phyloP scores from a whole-genome alignment of 2,113 vertebrate genomes.

The Pachypanchax playfairii region DNA sequence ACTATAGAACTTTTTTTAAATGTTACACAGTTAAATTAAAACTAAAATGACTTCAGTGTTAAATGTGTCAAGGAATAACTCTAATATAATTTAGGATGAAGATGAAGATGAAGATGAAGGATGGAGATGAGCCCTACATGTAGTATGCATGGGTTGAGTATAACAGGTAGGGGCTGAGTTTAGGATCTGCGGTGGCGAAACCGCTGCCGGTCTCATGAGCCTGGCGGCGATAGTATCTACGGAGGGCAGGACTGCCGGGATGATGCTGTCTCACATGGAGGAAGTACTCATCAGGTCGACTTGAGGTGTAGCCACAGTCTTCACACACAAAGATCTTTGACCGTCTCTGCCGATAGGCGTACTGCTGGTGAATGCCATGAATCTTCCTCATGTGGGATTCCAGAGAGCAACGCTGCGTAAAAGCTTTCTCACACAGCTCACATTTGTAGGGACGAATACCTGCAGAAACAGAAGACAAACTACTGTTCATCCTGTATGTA shows the following conservation, averaged over 20 bases:
- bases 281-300: slow-evolving; percentile 80
- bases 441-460: slow-evolving; percentile 90
- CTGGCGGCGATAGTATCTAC: slow-evolving; percentile 77
- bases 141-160: slow-evolving; percentile 73
- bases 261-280: slow-evolving; percentile 82
- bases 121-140: slow-evolving; percentile 48
- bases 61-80: no score
- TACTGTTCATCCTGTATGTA: no score
- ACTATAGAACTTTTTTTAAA: no score
- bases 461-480: slow-evolving; percentile 48
- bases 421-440: slow-evolving; percentile 87
- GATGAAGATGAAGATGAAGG: no score
- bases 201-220: slow-evolving; percentile 63
- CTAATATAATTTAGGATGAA: no score
- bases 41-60: no score
- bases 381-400: slow-evolving; percentile 91
- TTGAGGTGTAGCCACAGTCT: slow-evolving; percentile 88
- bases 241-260: slow-evolving; percentile 73
- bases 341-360: slow-evolving; percentile 87
- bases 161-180: slow-evolving; percentile 70
- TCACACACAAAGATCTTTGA: slow-evolving; percentile 92
- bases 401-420: slow-evolving; percentile 90
- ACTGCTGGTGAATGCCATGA: slow-evolving; percentile 84
- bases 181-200: slow-evolving; percentile 45
- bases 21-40: no score